phyloP scores from a whole-genome alignment of 2,888 invertebrate species.

The Drosophila pullipes region DNA sequence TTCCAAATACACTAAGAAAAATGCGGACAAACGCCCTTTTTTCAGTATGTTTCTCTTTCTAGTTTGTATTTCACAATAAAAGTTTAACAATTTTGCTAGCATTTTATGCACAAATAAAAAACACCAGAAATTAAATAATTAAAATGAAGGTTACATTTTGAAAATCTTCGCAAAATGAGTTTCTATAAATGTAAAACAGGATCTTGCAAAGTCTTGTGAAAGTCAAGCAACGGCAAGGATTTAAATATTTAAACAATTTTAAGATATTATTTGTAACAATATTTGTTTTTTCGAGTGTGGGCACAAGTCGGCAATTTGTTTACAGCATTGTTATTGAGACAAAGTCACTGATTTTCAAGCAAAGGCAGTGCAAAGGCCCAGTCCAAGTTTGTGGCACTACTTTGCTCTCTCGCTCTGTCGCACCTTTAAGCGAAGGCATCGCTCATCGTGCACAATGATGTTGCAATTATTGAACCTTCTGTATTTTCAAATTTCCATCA shows the following conservation, averaged over 20 bases:
- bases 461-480: slow-evolving; percentile 86
- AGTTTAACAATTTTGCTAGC: neutral
- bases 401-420: neutral
- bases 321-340: slow-evolving; percentile 64
- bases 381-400: neutral
- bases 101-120: neutral
- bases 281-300: neutral
- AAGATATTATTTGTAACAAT: neutral
- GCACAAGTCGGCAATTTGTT: slow-evolving; percentile 62
- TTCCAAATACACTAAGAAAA: neutral
- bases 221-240: neutral
- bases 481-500: slow-evolving; percentile 86
- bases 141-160: neutral
- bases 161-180: neutral
- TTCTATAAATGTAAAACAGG: neutral
- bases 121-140: neutral
- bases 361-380: slow-evolving; percentile 23
- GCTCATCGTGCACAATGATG: slow-evolving; percentile 82
- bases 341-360: slow-evolving; percentile 68
- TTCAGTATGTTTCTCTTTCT: neutral
- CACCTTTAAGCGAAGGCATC: slow-evolving; percentile 43
- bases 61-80: neutral
- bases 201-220: neutral
- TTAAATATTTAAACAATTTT: neutral
- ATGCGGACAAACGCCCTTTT: neutral